Percentiles rank a stretch among this genome's conserved stretches.
Evolutionary conservation across 2,888 invertebrate species (phyloP).

Genomic region (Caenorhabditis drosophilae): DNA sequence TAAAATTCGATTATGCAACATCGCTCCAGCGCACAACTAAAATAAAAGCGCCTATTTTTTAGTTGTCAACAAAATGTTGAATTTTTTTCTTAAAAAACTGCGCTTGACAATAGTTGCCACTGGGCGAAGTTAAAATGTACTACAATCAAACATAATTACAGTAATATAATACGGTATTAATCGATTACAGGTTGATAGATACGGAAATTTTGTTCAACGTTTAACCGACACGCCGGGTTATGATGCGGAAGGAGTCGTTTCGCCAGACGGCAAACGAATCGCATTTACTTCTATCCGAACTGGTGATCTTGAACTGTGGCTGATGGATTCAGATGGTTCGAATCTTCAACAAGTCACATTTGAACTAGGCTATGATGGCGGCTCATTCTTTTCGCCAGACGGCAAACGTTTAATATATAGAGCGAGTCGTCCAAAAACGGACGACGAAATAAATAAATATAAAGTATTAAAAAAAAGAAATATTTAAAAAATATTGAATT

Average conservation of each 20-base stretch:
- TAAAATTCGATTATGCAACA: no score
- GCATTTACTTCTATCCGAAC: slow-evolving; percentile 58
- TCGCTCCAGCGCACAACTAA: no score
- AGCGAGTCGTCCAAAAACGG: slow-evolving; percentile 60
- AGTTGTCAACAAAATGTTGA: no score
- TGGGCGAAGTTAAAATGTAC: no score
- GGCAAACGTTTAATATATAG: slow-evolving; percentile 61
- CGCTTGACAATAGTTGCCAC: no score
- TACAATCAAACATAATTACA: no score
- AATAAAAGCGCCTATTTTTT: no score
- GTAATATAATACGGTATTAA: no score
- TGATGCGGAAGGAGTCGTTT: slow-evolving; percentile 60
- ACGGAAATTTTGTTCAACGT: slow-evolving; percentile 60
- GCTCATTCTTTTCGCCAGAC: slow-evolving; percentile 66
- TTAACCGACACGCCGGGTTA: slow-evolving; percentile 56
- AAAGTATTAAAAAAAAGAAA: slow-evolving; percentile 46
- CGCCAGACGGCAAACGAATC: slow-evolving; percentile 58
- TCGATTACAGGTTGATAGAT: slow-evolving; percentile 60
- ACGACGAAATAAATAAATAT: slow-evolving; percentile 53
- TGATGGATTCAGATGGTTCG: slow-evolving; percentile 59
- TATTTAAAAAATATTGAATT: not conserved
- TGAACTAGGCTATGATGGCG: slow-evolving; percentile 63
- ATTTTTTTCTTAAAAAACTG: no score
- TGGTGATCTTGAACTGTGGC: slow-evolving; percentile 62
- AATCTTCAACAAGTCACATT: slow-evolving; percentile 54